Base-by-base conservation (phyloP, 2,888 invertebrate genomes). In the Lasioglossum morio region DNA sequence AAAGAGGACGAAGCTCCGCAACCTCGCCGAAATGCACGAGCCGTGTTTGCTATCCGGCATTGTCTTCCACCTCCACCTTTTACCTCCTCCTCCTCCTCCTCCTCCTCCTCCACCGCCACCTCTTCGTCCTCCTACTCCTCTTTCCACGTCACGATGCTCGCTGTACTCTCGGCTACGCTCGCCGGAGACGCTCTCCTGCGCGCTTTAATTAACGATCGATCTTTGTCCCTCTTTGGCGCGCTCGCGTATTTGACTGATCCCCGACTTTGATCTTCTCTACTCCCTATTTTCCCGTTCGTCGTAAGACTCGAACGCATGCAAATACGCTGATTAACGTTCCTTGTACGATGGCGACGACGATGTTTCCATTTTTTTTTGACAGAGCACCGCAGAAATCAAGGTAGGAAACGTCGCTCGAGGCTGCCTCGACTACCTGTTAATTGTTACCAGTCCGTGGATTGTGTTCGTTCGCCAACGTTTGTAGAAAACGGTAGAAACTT, bases 141-240 rank as follows among this genome's bases (percentile, higher is more conserved):
- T 72, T 77, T 16, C n/a, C 2, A n/a, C 37, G 19, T 34, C 37
- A 0, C 30, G 34, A 23, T 3, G 69, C 30, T 16, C 34, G 66
- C 34, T 16, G 66, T 63, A 30, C 30, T 46, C 37, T 37, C 37
- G 34, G 37, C 8, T 23, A 34, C 34, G 69, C 37, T 12, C 69
- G n/a, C 69, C 69, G 66, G 73, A 85, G 87, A 82, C 79, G 80
- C 77, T 79, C 77, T 79, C 84, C 48, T 85, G 77, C 72, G 82
- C 69, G 83, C 80, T 82, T 91, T 91, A 91, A 91, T 91, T 92
- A 91, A 91, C 87, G 81, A 90, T 90, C 87, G 82, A 78, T 84
- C 77, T 81, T 77, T 79, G 77, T 43, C 63, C 76, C 82, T 69
- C 69, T 69, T 84, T 82, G 85, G 89, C 85, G 81, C 82, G 81